Evolutionary conservation across 30 jellyfish, hydroid and myxozoan species (phyloP), one percentile per base, ranked within the genome.

Genomic region (Aurelia aurita): DNA sequence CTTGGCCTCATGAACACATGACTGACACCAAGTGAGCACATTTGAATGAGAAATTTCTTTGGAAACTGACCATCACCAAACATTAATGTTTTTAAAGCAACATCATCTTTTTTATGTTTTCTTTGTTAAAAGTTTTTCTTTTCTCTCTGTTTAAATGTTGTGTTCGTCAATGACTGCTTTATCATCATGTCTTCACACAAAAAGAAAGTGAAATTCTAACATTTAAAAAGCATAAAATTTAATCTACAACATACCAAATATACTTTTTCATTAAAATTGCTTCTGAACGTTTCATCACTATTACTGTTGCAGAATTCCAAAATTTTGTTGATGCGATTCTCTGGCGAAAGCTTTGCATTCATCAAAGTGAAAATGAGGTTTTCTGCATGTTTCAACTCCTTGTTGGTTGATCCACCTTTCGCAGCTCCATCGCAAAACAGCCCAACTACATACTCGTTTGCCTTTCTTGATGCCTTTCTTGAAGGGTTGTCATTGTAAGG

Each of bases 211-310:
- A n/a, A n/a, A n/a, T n/a, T n/a, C n/a, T n/a, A n/a, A n/a, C n/a
- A n/a, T n/a, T n/a, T n/a, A n/a, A n/a, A n/a, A n/a, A n/a, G n/a
- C n/a, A n/a, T n/a, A n/a, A n/a, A n/a, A n/a, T n/a, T n/a, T n/a
- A n/a, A n/a, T n/a, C n/a, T n/a, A n/a, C n/a, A 65, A 68, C 91
- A 44, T 55, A 83, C 93, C 86, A 83, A 39, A 54, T 83, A 83
- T 12, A 83, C 22, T 43, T 49, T 69, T 18, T 70, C 85, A 7
- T 86, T 86, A 22, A 83, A 18, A 16, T 39, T 39, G n/a, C 58
- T 47, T 60, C 67, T 39, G 44, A 27, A 83, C 18, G 73, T 58
- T 58, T 83, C 66, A 19, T 70, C 87, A 69, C 61, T 14, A 19
- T 69, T 68, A 14, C 43, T 29, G 23, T 61, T 71, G 51, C 85